Base-by-base conservation (phyloP, 2,113 vertebrate genomes). In the Amia ocellicauda region DNA sequence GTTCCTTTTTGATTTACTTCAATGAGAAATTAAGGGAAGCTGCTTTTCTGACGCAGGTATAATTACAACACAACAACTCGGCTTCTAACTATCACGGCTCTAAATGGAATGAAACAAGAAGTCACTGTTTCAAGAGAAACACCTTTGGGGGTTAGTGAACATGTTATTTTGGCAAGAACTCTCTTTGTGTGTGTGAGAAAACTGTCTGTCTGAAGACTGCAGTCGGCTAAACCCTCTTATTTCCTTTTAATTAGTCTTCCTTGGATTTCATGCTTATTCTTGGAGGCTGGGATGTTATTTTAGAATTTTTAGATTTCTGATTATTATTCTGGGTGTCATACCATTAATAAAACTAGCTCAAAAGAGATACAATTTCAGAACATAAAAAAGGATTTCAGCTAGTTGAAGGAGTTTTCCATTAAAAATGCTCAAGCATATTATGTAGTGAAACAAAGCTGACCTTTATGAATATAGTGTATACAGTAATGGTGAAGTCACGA, bases 41-140 rank as follows among this genome's bases (percentile, higher is more conserved):
- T n/a, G 51, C 16, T 29, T 29, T 9, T 20, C 19, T 36, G 19
- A 58, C n/a, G 17, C 56, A 42, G 2, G 41, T 40, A 24, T 22
- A 24, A 36, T 41, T 40, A 24, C 1, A 17, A 24, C 22, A 41
- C 36, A 41, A 17, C 8, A 1, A 58, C 17, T n/a, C 20, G 31
- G 31, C 27, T 26, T 29, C n/a, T n/a, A n/a, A 56, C 27, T 29
- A 22, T 58, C 36, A 13, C 4, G 16, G 45, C 20, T 23, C 22
- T n/a, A 42, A 26, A 31, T 22, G 40, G 56, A 40, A 58, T 42
- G 36, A 16, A 41, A 47, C n/a, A 19, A n/a, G n/a, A 58, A 58
- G 56, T 40, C 31, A 23, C 31, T 58, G 36, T 58, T 41, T 22
- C 20, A 47, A 47, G 31, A 36, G 31, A 5, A 56, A 17, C 53